Conservation (phyloP, 1,140 invertebrate genomes). For the Drosophila pallidifrons region DNA sequence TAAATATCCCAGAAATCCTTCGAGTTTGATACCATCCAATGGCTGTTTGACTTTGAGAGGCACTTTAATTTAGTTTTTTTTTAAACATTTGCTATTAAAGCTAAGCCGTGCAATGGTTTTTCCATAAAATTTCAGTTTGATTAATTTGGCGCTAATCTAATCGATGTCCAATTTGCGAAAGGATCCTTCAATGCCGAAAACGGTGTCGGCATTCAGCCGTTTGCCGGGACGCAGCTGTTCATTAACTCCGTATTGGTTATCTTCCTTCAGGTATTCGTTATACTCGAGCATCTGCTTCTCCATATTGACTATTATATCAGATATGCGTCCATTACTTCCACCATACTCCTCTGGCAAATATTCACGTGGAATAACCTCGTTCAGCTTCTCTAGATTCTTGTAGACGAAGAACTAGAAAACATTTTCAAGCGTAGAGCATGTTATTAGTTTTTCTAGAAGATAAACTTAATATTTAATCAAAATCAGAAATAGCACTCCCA, state of each 20-base stretch:
- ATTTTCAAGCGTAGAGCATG: no score
- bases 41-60: background rate
- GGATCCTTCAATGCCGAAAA: slow-evolving; percentile 87
- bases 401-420: slow-evolving; percentile 85
- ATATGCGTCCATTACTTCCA: slow-evolving; percentile 85
- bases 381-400: slow-evolving; percentile 83
- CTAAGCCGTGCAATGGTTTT: slow-evolving; percentile 26
- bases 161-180: slow-evolving; percentile 85
- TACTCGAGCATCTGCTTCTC: slow-evolving; percentile 85
- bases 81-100: slow-evolving; percentile 23
- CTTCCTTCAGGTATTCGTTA: slow-evolving; percentile 85
- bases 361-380: slow-evolving; percentile 85
- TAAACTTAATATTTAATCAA: background rate
- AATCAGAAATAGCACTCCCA: background rate
- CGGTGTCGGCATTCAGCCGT: slow-evolving; percentile 85
- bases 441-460: background rate
- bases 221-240: slow-evolving; percentile 86
- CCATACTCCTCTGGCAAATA: slow-evolving; percentile 87
- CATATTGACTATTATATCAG: slow-evolving; percentile 85
- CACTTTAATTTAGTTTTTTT: slow-evolving; percentile 32
- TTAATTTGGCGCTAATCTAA: slow-evolving; percentile 42
- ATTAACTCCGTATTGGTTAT: slow-evolving; percentile 86
- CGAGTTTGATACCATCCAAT: background rate
- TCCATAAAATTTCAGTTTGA: slow-evolving; percentile 19
- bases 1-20: background rate